phyloP scores from a whole-genome alignment of 2,888 invertebrate genomes.

The Leucophora obtusa region DNA sequence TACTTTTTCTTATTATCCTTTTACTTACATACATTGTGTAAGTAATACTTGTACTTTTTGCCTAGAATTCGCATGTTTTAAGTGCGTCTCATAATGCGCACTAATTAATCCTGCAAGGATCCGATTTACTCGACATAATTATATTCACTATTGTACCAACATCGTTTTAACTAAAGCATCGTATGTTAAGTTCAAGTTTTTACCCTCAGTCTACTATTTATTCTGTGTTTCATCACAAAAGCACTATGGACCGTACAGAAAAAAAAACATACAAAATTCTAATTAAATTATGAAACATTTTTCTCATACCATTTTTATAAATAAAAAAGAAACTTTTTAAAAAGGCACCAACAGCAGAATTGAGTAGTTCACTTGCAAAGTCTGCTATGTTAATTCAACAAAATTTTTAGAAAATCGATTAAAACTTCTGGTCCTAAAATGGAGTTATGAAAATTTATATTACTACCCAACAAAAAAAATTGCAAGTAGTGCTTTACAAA shows the following conservation, averaged over 20 bases:
- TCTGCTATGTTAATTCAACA: too few species aligned
- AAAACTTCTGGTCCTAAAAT: too few species aligned
- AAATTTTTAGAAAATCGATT: too few species aligned
- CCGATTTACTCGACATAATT: constrained; percentile 76
- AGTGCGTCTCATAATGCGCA: constrained; percentile 76
- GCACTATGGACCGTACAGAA: not conserved
- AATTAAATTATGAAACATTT: too few species aligned
- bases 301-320: too few species aligned
- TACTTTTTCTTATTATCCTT: constrained; percentile 24
- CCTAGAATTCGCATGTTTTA: constrained; percentile 66
- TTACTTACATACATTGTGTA: not conserved
- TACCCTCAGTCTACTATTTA: not conserved
- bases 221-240: not conserved
- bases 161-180: constrained; percentile 28
- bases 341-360: too few species aligned
- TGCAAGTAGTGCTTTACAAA: too few species aligned
- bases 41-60: not conserved
- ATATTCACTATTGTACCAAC: constrained; percentile 69
- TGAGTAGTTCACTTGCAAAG: too few species aligned
- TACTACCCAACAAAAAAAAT: too few species aligned
- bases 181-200: constrained; percentile 25
- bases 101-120: constrained; percentile 79
- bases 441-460: too few species aligned
- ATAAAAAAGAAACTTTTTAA: too few species aligned
- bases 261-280: too few species aligned